These are phyloP conservation scores for Augiades crinisus DNA, from an alignment of 2,888 invertebrate genomes.

Conservation along the genomic window DNA sequence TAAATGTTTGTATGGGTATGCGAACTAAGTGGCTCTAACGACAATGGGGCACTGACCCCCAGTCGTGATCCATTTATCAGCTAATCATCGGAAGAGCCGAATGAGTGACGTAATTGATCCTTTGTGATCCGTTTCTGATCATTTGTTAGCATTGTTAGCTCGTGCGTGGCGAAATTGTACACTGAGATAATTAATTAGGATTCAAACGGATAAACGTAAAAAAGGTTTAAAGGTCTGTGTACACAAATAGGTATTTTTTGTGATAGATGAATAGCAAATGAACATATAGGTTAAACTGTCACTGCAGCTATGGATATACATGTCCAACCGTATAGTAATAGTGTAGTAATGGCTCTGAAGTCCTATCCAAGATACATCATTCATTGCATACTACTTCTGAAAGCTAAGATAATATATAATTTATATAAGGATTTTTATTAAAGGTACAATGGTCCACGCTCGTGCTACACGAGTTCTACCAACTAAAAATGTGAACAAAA, in stretches of 20 bases:
- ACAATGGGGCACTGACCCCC: constrained; percentile 26
- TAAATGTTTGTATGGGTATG: constrained; percentile 19
- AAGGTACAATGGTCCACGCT: no score
- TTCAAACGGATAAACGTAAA: neutral
- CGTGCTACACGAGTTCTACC: no score
- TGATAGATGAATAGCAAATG: no score
- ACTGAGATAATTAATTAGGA: neutral
- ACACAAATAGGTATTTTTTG: no score
- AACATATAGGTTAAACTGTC: no score
- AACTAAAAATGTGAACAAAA: neutral
- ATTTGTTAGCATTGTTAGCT: constrained; percentile 4
- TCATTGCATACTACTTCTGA: no score
- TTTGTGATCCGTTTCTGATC: constrained; percentile 27
- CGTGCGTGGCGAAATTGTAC: neutral
- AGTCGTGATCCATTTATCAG: constrained; percentile 33
- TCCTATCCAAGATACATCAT: no score
- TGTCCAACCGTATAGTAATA: no score
- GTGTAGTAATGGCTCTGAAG: no score
- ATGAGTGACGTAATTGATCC: constrained; percentile 32
- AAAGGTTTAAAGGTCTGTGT: neutral
- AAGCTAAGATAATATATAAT: no score
- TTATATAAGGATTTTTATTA: no score
- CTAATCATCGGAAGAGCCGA: constrained; percentile 32
- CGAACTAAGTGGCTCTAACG: constrained; percentile 6
- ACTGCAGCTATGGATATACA: no score